Evolutionary conservation across 1,140 invertebrate species (phyloP).

Genomic region (Drosophila micromelanica): DNA sequence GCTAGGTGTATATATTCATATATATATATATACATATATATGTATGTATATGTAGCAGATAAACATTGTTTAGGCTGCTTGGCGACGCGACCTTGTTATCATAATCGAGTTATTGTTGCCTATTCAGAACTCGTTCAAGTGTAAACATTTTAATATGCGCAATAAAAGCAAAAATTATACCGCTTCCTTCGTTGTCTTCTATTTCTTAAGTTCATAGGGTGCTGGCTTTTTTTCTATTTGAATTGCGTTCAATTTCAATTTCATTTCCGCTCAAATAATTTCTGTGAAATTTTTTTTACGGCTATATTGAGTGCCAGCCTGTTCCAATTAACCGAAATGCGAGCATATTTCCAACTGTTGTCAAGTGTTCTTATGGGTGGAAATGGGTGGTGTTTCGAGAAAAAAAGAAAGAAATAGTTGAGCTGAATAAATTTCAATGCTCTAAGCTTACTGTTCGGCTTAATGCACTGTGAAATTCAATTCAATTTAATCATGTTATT

Average conservation of each 20-base stretch:
- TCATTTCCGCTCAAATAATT: constrained; percentile 72
- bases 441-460: background rate
- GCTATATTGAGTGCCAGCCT: constrained; percentile 4
- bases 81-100: constrained; percentile 52
- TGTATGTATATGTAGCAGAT: background rate
- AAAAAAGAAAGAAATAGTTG: constrained; percentile 6
- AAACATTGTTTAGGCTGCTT: constrained; percentile 11
- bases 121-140: constrained; percentile 58
- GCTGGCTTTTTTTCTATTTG: constrained; percentile 51
- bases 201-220: constrained; percentile 2
- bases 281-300: constrained; percentile 34
- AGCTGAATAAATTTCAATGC: constrained; percentile 17
- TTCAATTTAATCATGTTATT: background rate
- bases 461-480: constrained; percentile 28
- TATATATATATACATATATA: background rate
- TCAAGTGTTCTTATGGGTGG: background rate
- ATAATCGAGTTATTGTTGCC: constrained; percentile 73
- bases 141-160: constrained; percentile 78
- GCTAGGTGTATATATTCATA: background rate
- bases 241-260: constrained; percentile 62
- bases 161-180: constrained; percentile 63
- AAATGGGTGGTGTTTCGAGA: too few relatives aligned
- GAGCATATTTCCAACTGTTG: constrained; percentile 31
- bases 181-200: constrained; percentile 28
- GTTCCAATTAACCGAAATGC: constrained; percentile 69